Evolutionary conservation across 2,888 invertebrate genomes (phyloP), one percentile per base, ranked within the genome.

Genomic region (Drosophila meridiana): DNA sequence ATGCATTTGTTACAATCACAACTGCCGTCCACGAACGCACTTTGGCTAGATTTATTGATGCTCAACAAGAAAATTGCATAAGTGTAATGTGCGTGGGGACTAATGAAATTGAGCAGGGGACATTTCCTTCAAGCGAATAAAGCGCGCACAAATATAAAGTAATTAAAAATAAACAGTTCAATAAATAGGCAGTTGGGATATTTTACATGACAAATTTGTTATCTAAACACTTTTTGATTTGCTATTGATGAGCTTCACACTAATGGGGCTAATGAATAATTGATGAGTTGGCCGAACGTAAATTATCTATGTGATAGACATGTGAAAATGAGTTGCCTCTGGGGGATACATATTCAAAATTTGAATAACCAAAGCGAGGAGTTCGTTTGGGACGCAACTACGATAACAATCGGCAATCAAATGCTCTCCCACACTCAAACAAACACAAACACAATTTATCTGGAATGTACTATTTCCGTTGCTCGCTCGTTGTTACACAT

Each of bases 1-100:
- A 80, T 78, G 83, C 71, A 89, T 89, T 88, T 71, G 78, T 63
- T 74, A 75, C 85, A 88, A 80, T 70, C 76, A 45, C 53, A 69
- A 42, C 50, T 62, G 28, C n/a, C 36, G 45, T 7, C 42, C 63
- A 20, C 20, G 53, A 13, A 20, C 45, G 58, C 55, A 61, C 42
- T 48, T 64, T 36, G 47, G 32, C 38, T 42, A 43, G 63, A 75
- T 79, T 75, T 69, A 74, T 64, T 7, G 52, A 14, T 38, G 43
- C 30, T 14, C n/a, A 26, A 9, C 43, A 55, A 36, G 73, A 47
- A 53, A 61, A 73, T 38, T 47, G 40, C 62, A 43, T 36, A 52
- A 20, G 30, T 50, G 20, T 36, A 13, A 26, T 57, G 53, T n/a
- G n/a, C 5, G 32, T 9, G 9, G n/a, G 5, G 48, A 32, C 48